A percentile compares a stretch with the other conserved stretches of the same genome.
These are phyloP conservation scores for Congeria kusceri DNA, from an alignment of 2,888 invertebrate genomes.

Conservation along the genomic window DNA sequence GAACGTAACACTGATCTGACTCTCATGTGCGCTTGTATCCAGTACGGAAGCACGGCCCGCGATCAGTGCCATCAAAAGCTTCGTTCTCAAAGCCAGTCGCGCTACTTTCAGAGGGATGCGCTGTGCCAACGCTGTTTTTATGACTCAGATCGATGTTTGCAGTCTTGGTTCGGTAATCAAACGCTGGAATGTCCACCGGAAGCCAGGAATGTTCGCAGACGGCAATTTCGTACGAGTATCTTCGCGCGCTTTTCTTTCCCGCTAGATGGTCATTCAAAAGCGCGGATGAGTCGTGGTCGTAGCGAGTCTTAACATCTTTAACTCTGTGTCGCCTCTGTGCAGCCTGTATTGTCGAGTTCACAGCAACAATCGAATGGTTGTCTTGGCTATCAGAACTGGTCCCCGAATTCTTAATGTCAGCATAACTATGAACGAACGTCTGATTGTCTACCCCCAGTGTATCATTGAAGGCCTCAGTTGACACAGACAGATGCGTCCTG, in stretches of 20 bases:
- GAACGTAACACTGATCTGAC: too few species aligned
- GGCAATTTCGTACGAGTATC: conserved; percentile 63
- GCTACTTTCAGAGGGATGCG: not conserved
- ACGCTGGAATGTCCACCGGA: conserved; percentile 34
- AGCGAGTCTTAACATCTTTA: conserved; percentile 1
- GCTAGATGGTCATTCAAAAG: conserved; percentile 51
- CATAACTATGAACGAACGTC: conserved; percentile 43
- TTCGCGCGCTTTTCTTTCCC: conserved; percentile 47
- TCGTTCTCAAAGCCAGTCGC: conserved; percentile 46
- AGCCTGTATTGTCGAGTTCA: not conserved
- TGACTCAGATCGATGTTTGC: conserved; percentile 30
- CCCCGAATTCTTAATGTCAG: conserved; percentile 32
- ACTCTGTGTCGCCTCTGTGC: too few species aligned
- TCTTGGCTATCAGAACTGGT: conserved; percentile 29
- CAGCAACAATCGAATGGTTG: conserved; percentile 20
- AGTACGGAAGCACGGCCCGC: not conserved
- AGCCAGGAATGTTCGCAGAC: conserved; percentile 57
- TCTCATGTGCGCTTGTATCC: too few species aligned
- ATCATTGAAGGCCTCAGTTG: too few species aligned
- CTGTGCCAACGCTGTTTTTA: conserved; percentile 4
- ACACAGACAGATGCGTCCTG: too few species aligned
- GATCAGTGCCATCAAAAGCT: conserved; percentile 44
- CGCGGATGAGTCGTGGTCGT: conserved; percentile 10
- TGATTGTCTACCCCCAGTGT: conserved; percentile 50
- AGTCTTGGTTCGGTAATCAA: conserved; percentile 39